Base-by-base conservation (phyloP, 1,140 invertebrate genomes). In the Aricia agestis region DNA sequence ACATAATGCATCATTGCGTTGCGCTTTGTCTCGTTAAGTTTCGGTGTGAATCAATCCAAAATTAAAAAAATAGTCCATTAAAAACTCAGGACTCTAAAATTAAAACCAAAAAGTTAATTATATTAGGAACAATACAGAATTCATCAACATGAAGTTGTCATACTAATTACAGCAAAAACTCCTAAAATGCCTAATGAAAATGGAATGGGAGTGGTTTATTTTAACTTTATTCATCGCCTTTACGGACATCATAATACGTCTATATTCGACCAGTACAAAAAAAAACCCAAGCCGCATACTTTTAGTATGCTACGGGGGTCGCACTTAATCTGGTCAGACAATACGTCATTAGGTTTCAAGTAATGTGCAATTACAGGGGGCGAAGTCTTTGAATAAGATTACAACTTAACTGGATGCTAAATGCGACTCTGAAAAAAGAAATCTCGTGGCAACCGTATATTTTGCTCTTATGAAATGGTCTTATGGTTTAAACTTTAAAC, bases 141-240 rank as follows among this genome's bases (percentile, higher is more conserved):
- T 52, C 13, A 52, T 15, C 45, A 52, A 15, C 45, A 52, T 52
- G 45, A 52, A 52, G 45, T 52, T 52, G 45, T 52, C 45, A 52
- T 15, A 52, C 45, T 52, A 52, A 52, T 52, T 11, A 52, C 45
- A 52, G 45, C 45, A 52, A 52, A 52, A 52, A 52, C 1, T 52
- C 13, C 45, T 52, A 52, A 52, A 52, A 52, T 52, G 45, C 13
- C 11, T 52, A 52, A 52, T 52, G 45, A 52, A 52, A 52, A 52
- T 52, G 45, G 45, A 52, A 52, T 52, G 45, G 45, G 45, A 52
- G 45, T 52, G 45, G 45, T 52, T 52, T 52, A 52, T 52, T 52
- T 52, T 52, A 52, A 52, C 45, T 52, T 42, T 42, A 42, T 42
- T 15, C 45, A 52, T 52, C 13, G 45, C 45, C 45, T 52, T 7